These are phyloP conservation scores for Acropternis orthonyx DNA, from an alignment of 2,797 vertebrate species.

Conservation along the genomic window DNA sequence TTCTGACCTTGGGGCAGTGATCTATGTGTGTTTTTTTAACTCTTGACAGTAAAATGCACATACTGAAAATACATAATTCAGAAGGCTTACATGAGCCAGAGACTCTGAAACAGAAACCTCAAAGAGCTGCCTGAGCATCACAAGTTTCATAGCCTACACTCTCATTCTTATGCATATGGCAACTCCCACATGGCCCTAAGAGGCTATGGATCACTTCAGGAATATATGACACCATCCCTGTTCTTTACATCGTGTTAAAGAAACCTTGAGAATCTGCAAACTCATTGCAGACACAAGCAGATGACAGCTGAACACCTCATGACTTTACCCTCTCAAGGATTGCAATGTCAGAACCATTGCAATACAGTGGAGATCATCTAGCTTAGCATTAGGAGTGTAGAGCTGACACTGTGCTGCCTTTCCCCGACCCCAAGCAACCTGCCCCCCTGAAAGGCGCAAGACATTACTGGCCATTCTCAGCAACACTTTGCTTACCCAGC, in stretches of 20 bases:
- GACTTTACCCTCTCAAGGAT: background rate
- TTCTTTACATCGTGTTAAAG: background rate
- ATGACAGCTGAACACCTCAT: background rate
- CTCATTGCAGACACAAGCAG: background rate
- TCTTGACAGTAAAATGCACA: background rate
- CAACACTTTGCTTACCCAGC: background rate
- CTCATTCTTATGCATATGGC: too few relatives aligned
- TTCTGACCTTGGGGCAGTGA: background rate
- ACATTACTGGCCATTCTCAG: background rate
- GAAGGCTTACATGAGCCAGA: background rate
- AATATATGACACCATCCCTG: background rate
- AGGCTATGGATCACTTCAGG: background rate
- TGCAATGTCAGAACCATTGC: background rate
- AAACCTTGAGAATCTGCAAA: background rate
- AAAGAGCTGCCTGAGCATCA: background rate
- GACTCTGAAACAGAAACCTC: background rate
- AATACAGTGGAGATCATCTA: background rate
- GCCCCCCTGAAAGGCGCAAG: background rate
- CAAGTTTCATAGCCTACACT: background rate
- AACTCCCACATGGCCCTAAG: background rate
- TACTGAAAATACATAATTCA: background rate
- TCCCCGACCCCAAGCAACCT: background rate
- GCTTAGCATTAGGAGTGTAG: background rate
- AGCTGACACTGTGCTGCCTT: background rate
- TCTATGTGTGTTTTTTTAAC: background rate